Evolutionary conservation across 2,888 invertebrate genomes (phyloP), one percentile per base, ranked within the genome.

Genomic region (Poecilus cupreus): DNA sequence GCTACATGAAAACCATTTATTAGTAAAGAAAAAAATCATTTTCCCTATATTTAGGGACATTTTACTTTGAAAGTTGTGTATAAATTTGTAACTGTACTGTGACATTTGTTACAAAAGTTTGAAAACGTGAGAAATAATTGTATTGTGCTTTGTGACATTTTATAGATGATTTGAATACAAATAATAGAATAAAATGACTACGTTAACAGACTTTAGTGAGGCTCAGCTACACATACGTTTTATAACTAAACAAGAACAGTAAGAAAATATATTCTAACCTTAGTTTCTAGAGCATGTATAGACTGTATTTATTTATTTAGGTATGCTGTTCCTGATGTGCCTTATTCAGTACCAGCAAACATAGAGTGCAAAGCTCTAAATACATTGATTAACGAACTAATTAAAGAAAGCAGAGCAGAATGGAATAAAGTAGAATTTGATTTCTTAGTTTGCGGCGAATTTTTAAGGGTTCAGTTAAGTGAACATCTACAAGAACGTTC

Each of bases 291-390:
- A 22, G 20, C 32, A 11, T 76, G 32, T 51, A 79, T 57, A 78
- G 43, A 6, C 51, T 32, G 70, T 37, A 68, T 10, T 83, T 84
- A 78, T 81, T 83, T 84, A 89, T 90, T 83, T 88, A 97, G 97
- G 85, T 96, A 94, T 92, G 96, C 97, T 5, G 94, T 98, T 64
- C 94, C 97, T 4, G 96, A 97, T 88, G 93, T 92, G 84, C 96
- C 97, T 0, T 94, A 95, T 86, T 95, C 96, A 13, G 94, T 98
- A 20, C 95, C 96, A 75, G 92, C 94, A 68, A 93, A 92, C 83
- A 92, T 96, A 2, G 92, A 93, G 68, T 88, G 92, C 10, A 89
- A 91, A 20, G 94, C 96, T 82, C 90, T 98, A 10, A 97, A 96
- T 87, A 93, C 92, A 24, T 90, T 98, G 76, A 90, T 98, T 1